A percentile compares a stretch with the other conserved stretches of the same genome.
phyloP scores from a whole-genome alignment of 2,113 vertebrate species.

The Murina feae region DNA sequence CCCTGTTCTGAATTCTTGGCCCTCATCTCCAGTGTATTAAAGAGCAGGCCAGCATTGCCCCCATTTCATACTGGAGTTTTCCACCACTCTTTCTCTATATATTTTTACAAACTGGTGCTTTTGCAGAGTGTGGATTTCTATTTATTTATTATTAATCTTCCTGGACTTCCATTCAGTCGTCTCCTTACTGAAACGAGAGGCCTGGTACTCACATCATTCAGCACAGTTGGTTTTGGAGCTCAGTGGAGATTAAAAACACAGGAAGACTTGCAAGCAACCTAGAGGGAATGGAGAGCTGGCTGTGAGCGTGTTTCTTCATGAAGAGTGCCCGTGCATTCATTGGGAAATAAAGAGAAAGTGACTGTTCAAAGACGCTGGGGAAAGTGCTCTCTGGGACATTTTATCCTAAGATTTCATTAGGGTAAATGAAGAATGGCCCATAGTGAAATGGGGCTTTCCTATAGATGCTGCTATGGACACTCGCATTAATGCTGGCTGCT shows the following conservation, averaged over 20 bases:
- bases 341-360: slow-evolving; percentile 75
- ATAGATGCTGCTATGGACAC: background rate
- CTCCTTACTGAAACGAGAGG: slow-evolving; percentile 74
- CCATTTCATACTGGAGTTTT: slow-evolving; percentile 56
- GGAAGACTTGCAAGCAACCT: slow-evolving; percentile 72
- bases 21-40: slow-evolving; percentile 62
- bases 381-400: slow-evolving; percentile 43
- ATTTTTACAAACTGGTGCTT: slow-evolving; percentile 61
- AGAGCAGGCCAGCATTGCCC: slow-evolving; percentile 61
- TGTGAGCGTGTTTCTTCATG: slow-evolving; percentile 76
- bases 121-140: slow-evolving; percentile 71
- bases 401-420: slow-evolving; percentile 38
- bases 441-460: slow-evolving; percentile 33
- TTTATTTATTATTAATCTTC: slow-evolving; percentile 74
- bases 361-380: slow-evolving; percentile 71
- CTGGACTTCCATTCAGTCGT: slow-evolving; percentile 67
- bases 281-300: slow-evolving; percentile 75
- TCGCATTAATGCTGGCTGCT: slow-evolving; percentile 4
- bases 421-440: slow-evolving; percentile 37
- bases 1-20: slow-evolving; percentile 58
- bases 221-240: slow-evolving; percentile 67
- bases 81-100: slow-evolving; percentile 70
- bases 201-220: slow-evolving; percentile 73
- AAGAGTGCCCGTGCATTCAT: slow-evolving; percentile 66
- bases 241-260: slow-evolving; percentile 79